These are phyloP conservation scores for Chlamydotis undulata DNA, from an alignment of 2,113 vertebrate genomes.

Conservation along the genomic window DNA sequence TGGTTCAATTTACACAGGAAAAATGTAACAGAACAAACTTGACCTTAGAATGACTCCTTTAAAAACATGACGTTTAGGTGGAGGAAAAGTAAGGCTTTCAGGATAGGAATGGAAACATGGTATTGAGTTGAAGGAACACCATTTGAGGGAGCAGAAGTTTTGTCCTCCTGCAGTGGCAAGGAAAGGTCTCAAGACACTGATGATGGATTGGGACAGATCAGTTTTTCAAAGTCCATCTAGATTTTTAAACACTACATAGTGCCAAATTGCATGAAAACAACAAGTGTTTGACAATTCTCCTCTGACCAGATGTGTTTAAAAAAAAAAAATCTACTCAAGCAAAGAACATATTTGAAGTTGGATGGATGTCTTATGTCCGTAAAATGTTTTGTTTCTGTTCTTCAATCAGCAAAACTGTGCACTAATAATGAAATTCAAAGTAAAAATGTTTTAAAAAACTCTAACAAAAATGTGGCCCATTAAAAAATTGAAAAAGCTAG, in stretches of 20 bases:
- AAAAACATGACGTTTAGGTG: neutral
- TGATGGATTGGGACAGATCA: neutral
- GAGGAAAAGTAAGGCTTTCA: neutral
- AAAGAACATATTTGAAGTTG: neutral
- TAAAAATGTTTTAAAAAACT: neutral
- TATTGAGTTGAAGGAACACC: neutral
- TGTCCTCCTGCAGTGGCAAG: neutral
- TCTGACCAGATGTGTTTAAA: neutral
- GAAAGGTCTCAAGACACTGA: neutral
- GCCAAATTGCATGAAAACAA: neutral
- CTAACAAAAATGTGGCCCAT: neutral
- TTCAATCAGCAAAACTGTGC: neutral
- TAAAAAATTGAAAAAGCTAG: neutral
- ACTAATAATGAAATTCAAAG: neutral
- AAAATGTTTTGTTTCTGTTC: neutral
- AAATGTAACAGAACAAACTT: neutral
- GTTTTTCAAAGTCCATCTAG: neutral
- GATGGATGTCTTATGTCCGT: neutral
- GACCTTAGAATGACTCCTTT: neutral
- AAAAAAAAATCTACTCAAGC: neutral
- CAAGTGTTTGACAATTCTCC: neutral
- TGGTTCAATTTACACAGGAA: neutral
- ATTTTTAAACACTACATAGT: neutral
- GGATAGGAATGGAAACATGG: neutral
- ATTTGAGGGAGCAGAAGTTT: neutral